Base-by-base conservation (phyloP, 2,888 invertebrate species). In the Neria commutata region DNA sequence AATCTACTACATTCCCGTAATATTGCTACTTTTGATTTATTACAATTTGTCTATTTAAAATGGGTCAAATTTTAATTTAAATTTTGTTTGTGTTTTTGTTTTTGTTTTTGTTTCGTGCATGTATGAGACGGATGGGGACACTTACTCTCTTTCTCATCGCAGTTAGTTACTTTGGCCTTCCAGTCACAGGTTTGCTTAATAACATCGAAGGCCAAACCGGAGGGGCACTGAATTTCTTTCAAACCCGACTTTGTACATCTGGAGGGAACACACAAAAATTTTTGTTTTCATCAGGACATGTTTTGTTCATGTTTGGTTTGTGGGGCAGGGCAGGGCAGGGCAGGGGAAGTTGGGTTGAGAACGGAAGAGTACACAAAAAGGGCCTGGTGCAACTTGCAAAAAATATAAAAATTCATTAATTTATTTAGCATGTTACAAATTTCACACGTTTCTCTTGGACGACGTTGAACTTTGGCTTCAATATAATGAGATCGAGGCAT, bases 141-240 rank as follows among this genome's bases (percentile, higher is more conserved):
- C 94, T 94, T 93, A 95, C 95, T 95, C 90, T 95, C 94, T 84
- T 94, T 88, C 86, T 90, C 91, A 88, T 94, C 91, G 90, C 95
- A 95, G 90, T 91, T 95, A 87, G 87, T 89, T 87, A 95, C 95
- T 90, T 95, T 94, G 87, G 93, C 94, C 89, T 94, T 95, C 95
- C 95, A 95, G 89, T 95, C 94, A 87, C 95, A 95, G 84, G 95
- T 95, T 88, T 95, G 95, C 88, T 94, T 95, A 87, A 93, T 91
- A 87, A 95, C 90, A 89, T 95, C 95, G 89, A 95, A 95, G 86
- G 94, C 91, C 89, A 95, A 88, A 87, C 95, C 95, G 84, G 93
- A 92, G 84, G 95, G 95, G 86, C 95, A 95, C 86, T 93, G 92
- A 87, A 95, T 93, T 89, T 92, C 91, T 91, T 92, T 93, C 87